Base-by-base conservation (phyloP, 2,113 vertebrate species). In the Hystrix cristata region DNA sequence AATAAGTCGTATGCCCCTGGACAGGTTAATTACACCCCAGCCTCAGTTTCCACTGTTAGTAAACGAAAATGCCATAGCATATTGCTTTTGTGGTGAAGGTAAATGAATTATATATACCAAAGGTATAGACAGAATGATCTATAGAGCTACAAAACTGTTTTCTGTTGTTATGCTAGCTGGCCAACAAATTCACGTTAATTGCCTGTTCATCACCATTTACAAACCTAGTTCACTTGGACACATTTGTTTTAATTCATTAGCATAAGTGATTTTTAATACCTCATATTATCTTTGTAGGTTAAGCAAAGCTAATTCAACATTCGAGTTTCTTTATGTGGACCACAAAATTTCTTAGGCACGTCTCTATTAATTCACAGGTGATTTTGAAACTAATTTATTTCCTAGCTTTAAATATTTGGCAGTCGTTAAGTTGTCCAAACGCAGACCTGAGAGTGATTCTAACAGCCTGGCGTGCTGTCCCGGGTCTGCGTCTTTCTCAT, bases 391-490 rank as follows among this genome's bases (percentile, higher is more conserved):
- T 51, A 48, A 46, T 29, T 62, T 92, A 34, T 57, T 46, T 60
- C 11, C 12, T 55, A 57, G 43, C n/a, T 92, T 79, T n/a, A 82
- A 82, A 69, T 29, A 29, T 19, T 3, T 9, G 46, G 31, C 16
- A 72, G 12, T 13, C 43, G 11, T 29, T n/a, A 15, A 79, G 14
- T 55, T 86, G 60, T 8, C 18, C 51, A 62, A 74, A 25, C 23
- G 5, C 0, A 46, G 57, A 16, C 0, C n/a, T 27, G 6, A 7
- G 21, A 51, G 16, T 29, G 3, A 19, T 15, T 46, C 18, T 65
- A 15, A 38, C 78, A 87, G 21, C 1, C 23, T 31, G 7, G 3
- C 1, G 15, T 72, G 8, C 6, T 5, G 3, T 71, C 62, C 62
- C 8, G 1, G 25, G 15, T 48, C 6, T 55, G 27, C 10, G 38